Evolutionary conservation across 2,888 invertebrate genomes (phyloP), one percentile per base, ranked within the genome.

Genomic region (Eupithecia subfuscata): DNA sequence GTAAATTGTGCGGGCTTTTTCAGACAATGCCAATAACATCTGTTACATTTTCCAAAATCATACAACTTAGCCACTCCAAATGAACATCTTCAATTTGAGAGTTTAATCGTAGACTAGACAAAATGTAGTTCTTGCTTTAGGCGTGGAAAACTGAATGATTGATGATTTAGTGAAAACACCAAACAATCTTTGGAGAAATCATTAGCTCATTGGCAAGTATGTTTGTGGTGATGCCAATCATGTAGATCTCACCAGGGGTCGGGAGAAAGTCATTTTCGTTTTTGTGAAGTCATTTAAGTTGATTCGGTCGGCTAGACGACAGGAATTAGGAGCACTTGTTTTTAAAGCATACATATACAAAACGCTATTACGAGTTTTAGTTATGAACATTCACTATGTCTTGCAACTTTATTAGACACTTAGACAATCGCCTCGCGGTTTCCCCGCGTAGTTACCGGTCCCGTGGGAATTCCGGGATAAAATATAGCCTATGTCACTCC

Each of bases 231-330:
- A 75, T 86, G 86, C 87, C 87, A 88, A 89, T 90, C 88, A 87
- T 82, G 80, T 73, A 71, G 80, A 74, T 75, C 75, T 79, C 77
- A 81, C 74, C 83, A 82, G 81, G 82, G 86, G 85, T 84, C 84
- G 77, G 78, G 88, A 85, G 90, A 90, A 90, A 90, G 90, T 84
- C 75, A 82, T 82, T 82, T 84, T 81, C 74, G 69, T 76, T 75
- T 75, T 70, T 56, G 70, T 71, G 45, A 48, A 67, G 65, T 67
- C 65, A 67, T 37, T 67, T 80, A 69, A 75, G 80, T 75, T 64
- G 48, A 22, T 74, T 69, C 52, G 79, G 72, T n/a, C 25, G 25
- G 25, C 60, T 56, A 22, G 22, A 25, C 25, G 60, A 60, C 11
- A 37, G 0, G 22, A 18, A 67, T 67, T 34, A 67, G n/a, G n/a